Evolutionary conservation across 2,888 invertebrate species (phyloP).

Genomic region (Aporophyla lueneburgensis): DNA sequence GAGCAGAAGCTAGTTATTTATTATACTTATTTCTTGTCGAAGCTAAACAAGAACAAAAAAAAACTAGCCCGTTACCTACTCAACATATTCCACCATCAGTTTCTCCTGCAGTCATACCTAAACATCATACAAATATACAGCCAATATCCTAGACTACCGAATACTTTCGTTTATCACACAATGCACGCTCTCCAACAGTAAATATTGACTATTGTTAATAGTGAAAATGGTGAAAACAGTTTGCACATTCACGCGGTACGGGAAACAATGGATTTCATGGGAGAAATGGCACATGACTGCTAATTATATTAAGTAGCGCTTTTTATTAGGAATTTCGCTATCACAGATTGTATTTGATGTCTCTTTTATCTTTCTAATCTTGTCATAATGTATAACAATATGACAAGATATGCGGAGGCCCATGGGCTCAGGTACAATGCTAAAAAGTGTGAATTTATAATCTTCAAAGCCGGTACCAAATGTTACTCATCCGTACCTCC

Average conservation of each 20-base stretch:
- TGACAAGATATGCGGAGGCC: no score
- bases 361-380: neutral
- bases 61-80: neutral
- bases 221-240: constrained; percentile 73
- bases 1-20: no score
- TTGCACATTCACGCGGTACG: constrained; percentile 42
- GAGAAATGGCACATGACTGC: constrained; percentile 38
- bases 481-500: no score
- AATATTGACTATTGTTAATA: constrained; percentile 83
- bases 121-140: constrained; percentile 10
- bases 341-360: constrained; percentile 17
- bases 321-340: constrained; percentile 54
- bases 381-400: no score
- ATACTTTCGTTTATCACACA: constrained; percentile 61
- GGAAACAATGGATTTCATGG: constrained; percentile 57
- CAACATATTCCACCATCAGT: neutral
- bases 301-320: constrained; percentile 44
- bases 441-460: no score
- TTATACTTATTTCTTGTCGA: neutral
- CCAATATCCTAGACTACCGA: constrained; percentile 27
- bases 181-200: constrained; percentile 68
- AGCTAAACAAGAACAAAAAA: neutral
- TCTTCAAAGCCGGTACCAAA: no score
- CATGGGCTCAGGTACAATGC: no score
- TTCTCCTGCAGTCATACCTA: neutral